Conservation (phyloP, 2,797 vertebrate species). For the Gambusia yucatana region DNA sequence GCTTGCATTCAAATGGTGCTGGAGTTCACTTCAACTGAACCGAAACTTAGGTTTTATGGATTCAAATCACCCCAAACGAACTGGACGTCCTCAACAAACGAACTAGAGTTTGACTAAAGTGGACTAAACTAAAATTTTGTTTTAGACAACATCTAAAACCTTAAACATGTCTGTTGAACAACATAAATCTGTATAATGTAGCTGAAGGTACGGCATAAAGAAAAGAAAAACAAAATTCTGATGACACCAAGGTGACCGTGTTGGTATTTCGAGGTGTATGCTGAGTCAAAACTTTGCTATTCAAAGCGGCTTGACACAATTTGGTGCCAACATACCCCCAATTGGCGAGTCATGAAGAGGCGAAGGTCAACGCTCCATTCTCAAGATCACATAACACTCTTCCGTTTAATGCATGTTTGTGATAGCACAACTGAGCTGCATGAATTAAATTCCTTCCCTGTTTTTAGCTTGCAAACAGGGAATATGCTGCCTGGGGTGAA, state of each 20-base stretch:
- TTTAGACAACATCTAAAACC: background rate
- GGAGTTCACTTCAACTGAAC: too few relatives aligned
- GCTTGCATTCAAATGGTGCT: too few relatives aligned
- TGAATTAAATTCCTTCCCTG: conserved; percentile 38
- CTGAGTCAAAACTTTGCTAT: conserved; percentile 34
- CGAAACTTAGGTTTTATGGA: too few relatives aligned
- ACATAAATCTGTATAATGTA: conserved; percentile 34
- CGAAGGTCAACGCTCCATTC: conserved; percentile 21
- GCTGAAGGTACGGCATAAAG: conserved; percentile 20
- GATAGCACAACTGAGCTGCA: conserved; percentile 25
- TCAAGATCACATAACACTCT: conserved; percentile 33
- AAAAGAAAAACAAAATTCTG: conserved; percentile 17
- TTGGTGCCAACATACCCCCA: background rate
- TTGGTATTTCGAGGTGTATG: conserved; percentile 24
- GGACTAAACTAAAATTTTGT: background rate
- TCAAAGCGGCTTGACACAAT: conserved; percentile 24
- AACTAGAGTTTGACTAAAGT: too few relatives aligned
- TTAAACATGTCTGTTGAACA: conserved; percentile 19
- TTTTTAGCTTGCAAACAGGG: conserved; percentile 28
- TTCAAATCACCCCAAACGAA: too few relatives aligned
- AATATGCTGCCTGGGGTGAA: conserved; percentile 38
- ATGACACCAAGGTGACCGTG: conserved; percentile 22
- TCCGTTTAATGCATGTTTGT: conserved; percentile 47
- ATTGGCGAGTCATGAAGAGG: conserved; percentile 10
- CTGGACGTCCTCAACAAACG: too few relatives aligned